phyloP scores from a whole-genome alignment of 2,888 invertebrate species.

The Leucania comma region DNA sequence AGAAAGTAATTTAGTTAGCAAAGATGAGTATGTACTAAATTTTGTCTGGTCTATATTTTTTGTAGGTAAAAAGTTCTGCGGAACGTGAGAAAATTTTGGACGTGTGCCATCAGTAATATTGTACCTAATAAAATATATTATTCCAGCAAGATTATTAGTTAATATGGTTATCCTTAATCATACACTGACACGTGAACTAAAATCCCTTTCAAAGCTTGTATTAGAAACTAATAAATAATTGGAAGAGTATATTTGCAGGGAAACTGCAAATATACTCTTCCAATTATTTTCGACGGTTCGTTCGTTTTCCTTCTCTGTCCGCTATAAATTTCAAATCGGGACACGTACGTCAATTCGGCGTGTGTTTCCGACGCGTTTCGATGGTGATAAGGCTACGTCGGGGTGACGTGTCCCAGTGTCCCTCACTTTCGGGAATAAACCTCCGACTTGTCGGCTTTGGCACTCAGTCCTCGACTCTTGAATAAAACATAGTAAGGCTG shows the following conservation, averaged over 20 bases:
- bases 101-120: constrained; percentile 20
- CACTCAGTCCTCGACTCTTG: constrained; percentile 52
- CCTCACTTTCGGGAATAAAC: constrained; percentile 55
- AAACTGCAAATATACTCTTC: no score
- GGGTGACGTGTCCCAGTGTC: constrained; percentile 31
- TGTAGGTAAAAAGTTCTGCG: constrained; percentile 30
- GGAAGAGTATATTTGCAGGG: no score
- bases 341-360: constrained; percentile 53
- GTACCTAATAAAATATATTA: constrained; percentile 16
- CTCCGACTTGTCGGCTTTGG: constrained; percentile 61
- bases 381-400: constrained; percentile 53
- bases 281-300: constrained; percentile 21
- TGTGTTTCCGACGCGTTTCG: constrained; percentile 52
- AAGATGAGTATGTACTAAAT: constrained; percentile 39
- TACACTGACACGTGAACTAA: background rate
- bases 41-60: constrained; percentile 27
- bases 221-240: no score
- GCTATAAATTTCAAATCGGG: constrained; percentile 53
- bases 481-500: constrained; percentile 66
- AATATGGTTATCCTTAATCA: background rate
- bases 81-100: constrained; percentile 26
- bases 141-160: constrained; percentile 8
- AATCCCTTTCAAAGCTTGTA: no score
- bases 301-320: constrained; percentile 22
- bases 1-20: constrained; percentile 39